A percentile compares a stretch with the other conserved stretches of the same genome.
Conservation (phyloP, 2,888 invertebrate genomes). For the Caenorhabditis sinica region DNA sequence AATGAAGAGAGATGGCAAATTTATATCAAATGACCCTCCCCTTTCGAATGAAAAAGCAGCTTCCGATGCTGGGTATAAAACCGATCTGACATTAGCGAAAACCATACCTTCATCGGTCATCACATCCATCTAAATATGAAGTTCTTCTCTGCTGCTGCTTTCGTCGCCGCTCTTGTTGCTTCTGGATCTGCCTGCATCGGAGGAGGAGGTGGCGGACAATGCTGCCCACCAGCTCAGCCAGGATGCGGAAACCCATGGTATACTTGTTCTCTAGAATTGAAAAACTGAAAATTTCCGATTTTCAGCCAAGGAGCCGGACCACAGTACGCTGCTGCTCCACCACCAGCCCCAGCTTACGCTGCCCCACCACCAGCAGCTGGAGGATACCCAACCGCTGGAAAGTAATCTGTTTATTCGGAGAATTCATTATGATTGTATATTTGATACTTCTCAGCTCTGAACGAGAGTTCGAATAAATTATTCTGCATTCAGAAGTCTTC, state of each 20-base stretch:
- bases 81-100: neutral
- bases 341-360: constrained; percentile 36
- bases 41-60: constrained; percentile 15
- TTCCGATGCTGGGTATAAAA: constrained; percentile 26
- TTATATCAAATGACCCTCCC: constrained; percentile 24
- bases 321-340: constrained; percentile 48
- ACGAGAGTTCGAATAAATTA: constrained; percentile 38
- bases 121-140: constrained; percentile 27
- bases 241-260: constrained; percentile 59
- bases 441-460: constrained; percentile 23
- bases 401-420: neutral
- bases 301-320: constrained; percentile 35
- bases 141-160: constrained; percentile 36
- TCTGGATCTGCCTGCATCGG: constrained; percentile 51
- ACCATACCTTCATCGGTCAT: constrained; percentile 40
- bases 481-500: constrained; percentile 26
- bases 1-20: constrained; percentile 8
- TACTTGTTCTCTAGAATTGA: neutral
- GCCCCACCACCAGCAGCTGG: constrained; percentile 37
- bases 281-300: neutral
- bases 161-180: constrained; percentile 48
- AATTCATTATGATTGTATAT: constrained; percentile 35
- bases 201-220: constrained; percentile 44
- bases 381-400: constrained; percentile 35
- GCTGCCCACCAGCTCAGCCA: constrained; percentile 62